A percentile compares a stretch with the other conserved stretches of the same genome.
phyloP scores from a whole-genome alignment of 2,113 vertebrate species.

The Ameiurus melas region DNA sequence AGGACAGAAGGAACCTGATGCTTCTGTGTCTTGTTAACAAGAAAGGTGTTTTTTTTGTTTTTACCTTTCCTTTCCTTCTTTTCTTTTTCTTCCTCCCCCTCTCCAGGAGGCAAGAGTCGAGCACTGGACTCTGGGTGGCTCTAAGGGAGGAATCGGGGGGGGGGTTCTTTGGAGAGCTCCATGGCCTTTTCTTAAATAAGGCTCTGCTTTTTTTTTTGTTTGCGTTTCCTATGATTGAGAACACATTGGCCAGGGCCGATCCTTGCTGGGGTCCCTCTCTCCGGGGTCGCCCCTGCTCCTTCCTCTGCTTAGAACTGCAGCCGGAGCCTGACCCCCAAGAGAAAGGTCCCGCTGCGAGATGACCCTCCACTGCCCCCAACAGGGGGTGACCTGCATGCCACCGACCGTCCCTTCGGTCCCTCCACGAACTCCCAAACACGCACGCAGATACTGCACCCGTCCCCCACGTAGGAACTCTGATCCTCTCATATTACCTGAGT shows the following conservation, averaged over 20 bases:
- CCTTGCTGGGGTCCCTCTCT: constrained; percentile 52
- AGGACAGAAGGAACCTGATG: constrained; percentile 41
- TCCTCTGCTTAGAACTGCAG: constrained; percentile 54
- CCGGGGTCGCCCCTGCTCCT: constrained; percentile 49
- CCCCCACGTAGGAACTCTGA: background rate
- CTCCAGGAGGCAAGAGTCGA: constrained; percentile 49
- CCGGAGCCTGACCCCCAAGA: constrained; percentile 46
- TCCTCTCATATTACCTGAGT: constrained; percentile 32
- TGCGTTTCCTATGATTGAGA: constrained; percentile 60
- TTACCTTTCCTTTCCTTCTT: constrained; percentile 54
- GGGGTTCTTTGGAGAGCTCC: constrained; percentile 34
- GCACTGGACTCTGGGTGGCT: constrained; percentile 44
- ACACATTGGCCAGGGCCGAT: constrained; percentile 52
- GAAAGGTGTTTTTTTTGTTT: constrained; percentile 55
- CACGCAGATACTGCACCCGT: constrained; percentile 1
- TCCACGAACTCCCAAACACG: background rate
- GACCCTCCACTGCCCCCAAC: constrained; percentile 50
- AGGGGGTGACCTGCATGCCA: constrained; percentile 51
- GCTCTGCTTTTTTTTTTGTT: constrained; percentile 44
- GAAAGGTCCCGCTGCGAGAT: constrained; percentile 50
- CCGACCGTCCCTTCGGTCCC: constrained; percentile 33
- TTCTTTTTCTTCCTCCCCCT: constrained; percentile 50
- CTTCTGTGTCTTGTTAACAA: constrained; percentile 57
- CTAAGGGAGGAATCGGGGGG: constrained; percentile 21
- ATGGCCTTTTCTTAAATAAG: constrained; percentile 53